Conservation (phyloP, 2,113 vertebrate species). For the Onychostruthus taczanowskii region DNA sequence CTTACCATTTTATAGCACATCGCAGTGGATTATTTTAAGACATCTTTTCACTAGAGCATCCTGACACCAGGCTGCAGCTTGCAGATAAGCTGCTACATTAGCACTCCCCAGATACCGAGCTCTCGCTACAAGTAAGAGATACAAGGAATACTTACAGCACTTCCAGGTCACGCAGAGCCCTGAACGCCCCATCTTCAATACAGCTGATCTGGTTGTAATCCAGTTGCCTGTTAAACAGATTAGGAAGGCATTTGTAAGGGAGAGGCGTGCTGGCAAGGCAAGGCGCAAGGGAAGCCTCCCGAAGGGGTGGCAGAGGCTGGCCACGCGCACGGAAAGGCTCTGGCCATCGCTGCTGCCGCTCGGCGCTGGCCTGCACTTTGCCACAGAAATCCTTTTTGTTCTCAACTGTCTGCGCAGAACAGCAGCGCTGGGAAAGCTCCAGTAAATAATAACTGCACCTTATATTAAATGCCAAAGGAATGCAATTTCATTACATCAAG, state of each 20-base stretch:
- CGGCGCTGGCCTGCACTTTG: slow-evolving; percentile 51
- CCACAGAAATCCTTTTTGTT: slow-evolving; percentile 78
- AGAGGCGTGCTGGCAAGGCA: not conserved
- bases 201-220: slow-evolving; percentile 99
- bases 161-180: slow-evolving; percentile 95
- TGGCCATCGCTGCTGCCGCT: not conserved
- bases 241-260: slow-evolving; percentile 62
- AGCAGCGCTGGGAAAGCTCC: slow-evolving; percentile 75
- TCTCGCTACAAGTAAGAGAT: slow-evolving; percentile 46
- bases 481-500: slow-evolving; percentile 91
- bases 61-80: slow-evolving; percentile 30
- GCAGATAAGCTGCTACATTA: slow-evolving; percentile 43
- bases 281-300: not conserved
- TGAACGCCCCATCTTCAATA: slow-evolving; percentile 93
- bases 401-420: slow-evolving; percentile 69
- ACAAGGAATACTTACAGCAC: slow-evolving; percentile 89
- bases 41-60: slow-evolving; percentile 16
- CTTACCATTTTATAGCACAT: not conserved
- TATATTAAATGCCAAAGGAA: slow-evolving; percentile 90
- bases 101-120: slow-evolving; percentile 37
- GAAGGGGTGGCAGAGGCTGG: not conserved
- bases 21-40: slow-evolving; percentile 19
- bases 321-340: not conserved
- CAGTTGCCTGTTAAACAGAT: slow-evolving; percentile 90
- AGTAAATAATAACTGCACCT: slow-evolving; percentile 88